Evolutionary conservation across 2,888 invertebrate genomes (phyloP), one percentile per base, ranked within the genome.

Genomic region (Antheraea assamensis): DNA sequence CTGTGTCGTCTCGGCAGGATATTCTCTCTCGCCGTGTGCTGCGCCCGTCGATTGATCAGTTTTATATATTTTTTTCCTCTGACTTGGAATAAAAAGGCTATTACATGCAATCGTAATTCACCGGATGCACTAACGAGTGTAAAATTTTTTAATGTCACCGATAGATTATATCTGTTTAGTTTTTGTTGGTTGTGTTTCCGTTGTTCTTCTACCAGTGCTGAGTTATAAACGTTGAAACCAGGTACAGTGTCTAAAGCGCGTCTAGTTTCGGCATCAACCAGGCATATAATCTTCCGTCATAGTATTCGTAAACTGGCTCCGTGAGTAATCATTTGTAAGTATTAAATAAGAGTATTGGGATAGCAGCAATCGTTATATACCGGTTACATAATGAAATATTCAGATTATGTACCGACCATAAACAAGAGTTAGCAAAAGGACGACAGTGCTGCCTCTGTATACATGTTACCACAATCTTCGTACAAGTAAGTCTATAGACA

Each of bases 81-180:
- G 85, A 85, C 83, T 81, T 76, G 75, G 76, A 84, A 89, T 86
- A 92, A 93, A 92, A 93, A 92, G 87, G 83, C 84, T 80, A 86
- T 85, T 64, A 84, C 82, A 86, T 85, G 87, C 91, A 90, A 89
- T 91, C 88, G 92, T 91, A 93, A 90, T 91, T 90, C 91, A 89
- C 92, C 93, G 94, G 93, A 94, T 92, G 93, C 91, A 88, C 93
- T 94, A 94, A 94, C 92, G 94, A 94, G 92, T 92, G 88, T 89
- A 89, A 85, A 83, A 85, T 91, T 92, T 93, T 93, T 90, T 87
- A 89, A 85, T 82, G 85, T 84, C 81, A 81, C 85, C 81, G 79
- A 85, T 83, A 85, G 86, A 85, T 88, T 88, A 58, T 58, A 58
- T 58, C 58, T 58, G 58, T 82, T 86, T 89, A 88, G 86, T 88